These are phyloP conservation scores for Kuschelorhynchus macadamiae DNA, from an alignment of 2,888 invertebrate genomes.

Conservation along the genomic window DNA sequence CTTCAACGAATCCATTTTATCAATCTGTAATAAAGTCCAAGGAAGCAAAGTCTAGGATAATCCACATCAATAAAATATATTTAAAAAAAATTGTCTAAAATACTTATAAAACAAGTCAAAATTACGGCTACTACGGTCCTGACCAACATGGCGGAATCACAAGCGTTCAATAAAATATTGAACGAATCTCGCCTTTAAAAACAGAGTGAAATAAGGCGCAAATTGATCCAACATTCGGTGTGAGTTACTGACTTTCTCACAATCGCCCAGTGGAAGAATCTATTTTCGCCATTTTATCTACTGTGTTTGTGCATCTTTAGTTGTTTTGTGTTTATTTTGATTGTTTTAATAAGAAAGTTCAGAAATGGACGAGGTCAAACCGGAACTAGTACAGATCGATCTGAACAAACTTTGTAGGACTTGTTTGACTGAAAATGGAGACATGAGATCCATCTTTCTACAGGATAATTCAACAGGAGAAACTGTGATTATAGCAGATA, in stretches of 20 bases:
- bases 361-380: slow-evolving; percentile 63
- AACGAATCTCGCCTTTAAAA: slow-evolving; percentile 54
- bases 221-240: slow-evolving; percentile 54
- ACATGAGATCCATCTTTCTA: slow-evolving; percentile 69
- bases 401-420: slow-evolving; percentile 69
- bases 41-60: no score
- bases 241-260: slow-evolving; percentile 58
- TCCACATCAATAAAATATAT: no score
- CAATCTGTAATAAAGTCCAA: no score
- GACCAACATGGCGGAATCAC: slow-evolving; percentile 17
- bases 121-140: slow-evolving; percentile 36
- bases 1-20: no score
- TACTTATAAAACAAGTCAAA: no score
- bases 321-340: slow-evolving; percentile 59
- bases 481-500: slow-evolving; percentile 67
- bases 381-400: slow-evolving; percentile 64
- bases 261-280: slow-evolving; percentile 70
- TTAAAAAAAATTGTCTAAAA: no score
- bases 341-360: slow-evolving; percentile 44
- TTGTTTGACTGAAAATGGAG: slow-evolving; percentile 68
- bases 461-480: slow-evolving; percentile 66
- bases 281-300: slow-evolving; percentile 66
- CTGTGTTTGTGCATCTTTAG: slow-evolving; percentile 49
- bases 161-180: slow-evolving; percentile 52
- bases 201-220: slow-evolving; percentile 24